Evolutionary conservation across 2,113 vertebrate species (phyloP), one percentile per base, ranked within the genome.

Genomic region (Chloropsis hardwickii): DNA sequence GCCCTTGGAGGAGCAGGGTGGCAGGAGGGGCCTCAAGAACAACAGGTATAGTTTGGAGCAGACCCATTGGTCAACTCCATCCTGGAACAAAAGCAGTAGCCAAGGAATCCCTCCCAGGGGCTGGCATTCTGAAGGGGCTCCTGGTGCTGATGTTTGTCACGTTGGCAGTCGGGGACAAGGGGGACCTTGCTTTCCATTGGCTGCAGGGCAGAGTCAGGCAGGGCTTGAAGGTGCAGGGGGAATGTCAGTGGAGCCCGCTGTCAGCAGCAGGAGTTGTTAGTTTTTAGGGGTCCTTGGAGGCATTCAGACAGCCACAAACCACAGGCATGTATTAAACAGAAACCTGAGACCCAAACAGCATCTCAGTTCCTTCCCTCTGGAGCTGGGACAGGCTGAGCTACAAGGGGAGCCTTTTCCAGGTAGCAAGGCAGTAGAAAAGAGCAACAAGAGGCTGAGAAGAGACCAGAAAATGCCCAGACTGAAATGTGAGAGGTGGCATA

Each of bases 231-330:
- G 28, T 69, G 56, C 20, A 11, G 19, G 4, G 6, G 9, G 64
- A n/a, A 23, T 3, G 2, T 16, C 2, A 51, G 45, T 22, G 56
- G 39, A 71, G 57, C 29, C n/a, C 2, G 1, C 33, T 50, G 65
- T 53, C 57, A 79, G 33, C 73, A 54, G 79, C 28, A 79, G 73
- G 31, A 77, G 13, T 14, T 67, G 54, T 14, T 53, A 11, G 14
- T 24, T 94, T 90, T 81, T 40, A 37, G 80, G 66, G 86, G 51
- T 70, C 64, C 39, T 74, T 87, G 78, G 69, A 78, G 53, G 77
- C 76, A 71, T 72, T 48, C 91, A 93, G 57, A 57, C n/a, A 89
- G 90, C 64, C 54, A 95, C 86, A 94, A 96, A 86, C 44, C 48
- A 81, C 87, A 91, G 69, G 31, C 44, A 64, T 72, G 65, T 84